Evolutionary conservation across 2,113 vertebrate species (phyloP).

Genomic region (Poecilia latipinna): DNA sequence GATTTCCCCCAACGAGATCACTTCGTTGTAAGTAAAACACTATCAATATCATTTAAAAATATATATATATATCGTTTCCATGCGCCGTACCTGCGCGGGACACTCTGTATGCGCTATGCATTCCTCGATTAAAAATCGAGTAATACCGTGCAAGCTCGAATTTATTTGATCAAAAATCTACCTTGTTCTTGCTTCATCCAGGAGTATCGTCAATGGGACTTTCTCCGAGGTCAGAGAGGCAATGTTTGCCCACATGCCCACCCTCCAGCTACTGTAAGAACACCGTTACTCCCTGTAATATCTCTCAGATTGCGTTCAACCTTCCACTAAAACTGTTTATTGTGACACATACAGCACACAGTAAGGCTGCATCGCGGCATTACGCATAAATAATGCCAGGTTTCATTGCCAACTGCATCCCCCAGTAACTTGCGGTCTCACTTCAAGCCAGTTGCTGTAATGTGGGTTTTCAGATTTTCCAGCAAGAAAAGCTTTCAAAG

Average conservation of each 20-base stretch:
- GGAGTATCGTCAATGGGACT: constrained; percentile 96
- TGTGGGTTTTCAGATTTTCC: constrained; percentile 4
- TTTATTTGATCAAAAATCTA: neutral
- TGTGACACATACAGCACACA: neutral
- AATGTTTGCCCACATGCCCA: constrained; percentile 94
- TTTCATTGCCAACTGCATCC: neutral
- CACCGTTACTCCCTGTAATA: neutral
- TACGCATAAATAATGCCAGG: neutral
- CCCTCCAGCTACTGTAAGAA: constrained; percentile 95
- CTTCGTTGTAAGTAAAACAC: constrained; percentile 86
- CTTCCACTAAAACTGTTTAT: neutral
- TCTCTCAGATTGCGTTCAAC: neutral
- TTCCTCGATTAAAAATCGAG: neutral
- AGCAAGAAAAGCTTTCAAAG: constrained; percentile 3
- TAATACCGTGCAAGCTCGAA: neutral
- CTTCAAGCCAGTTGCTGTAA: neutral
- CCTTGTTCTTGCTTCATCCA: constrained; percentile 55
- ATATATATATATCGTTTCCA: too few relatives aligned
- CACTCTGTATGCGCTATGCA: neutral
- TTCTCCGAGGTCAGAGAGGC: constrained; percentile 94
- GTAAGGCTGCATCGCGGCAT: neutral
- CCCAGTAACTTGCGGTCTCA: neutral
- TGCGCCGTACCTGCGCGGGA: too few relatives aligned
- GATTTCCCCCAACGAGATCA: constrained; percentile 87
- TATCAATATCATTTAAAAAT: neutral